A percentile compares a stretch with the other conserved stretches of the same genome.
phyloP scores from a whole-genome alignment of 2,113 vertebrate species.

The Heteronetta atricapilla region DNA sequence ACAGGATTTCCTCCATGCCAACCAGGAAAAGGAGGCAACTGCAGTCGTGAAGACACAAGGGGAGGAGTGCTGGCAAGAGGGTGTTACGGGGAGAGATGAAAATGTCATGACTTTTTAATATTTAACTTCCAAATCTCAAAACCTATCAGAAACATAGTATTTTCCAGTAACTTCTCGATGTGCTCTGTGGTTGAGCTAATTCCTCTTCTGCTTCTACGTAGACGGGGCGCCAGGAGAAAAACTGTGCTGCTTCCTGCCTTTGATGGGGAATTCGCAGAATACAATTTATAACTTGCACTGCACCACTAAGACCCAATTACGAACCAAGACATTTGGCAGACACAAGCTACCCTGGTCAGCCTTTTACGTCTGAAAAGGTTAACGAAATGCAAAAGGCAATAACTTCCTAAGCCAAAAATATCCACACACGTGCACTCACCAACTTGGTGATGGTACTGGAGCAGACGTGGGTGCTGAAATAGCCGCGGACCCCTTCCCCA shows the following conservation, averaged over 20 bases:
- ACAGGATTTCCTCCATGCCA: slow-evolving; percentile 38
- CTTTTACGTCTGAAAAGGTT: neutral
- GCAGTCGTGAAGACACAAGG: neutral
- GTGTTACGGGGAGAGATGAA: neutral
- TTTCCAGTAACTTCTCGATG: slow-evolving; percentile 12
- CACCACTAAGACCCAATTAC: neutral
- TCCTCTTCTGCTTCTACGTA: neutral
- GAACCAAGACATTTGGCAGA: neutral
- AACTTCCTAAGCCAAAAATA: neutral
- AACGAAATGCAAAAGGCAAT: neutral
- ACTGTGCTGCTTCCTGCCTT: neutral
- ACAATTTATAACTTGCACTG: neutral
- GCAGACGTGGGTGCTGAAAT: neutral
- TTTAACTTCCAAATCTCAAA: neutral
- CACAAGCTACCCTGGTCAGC: neutral
- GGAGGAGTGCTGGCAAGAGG: neutral
- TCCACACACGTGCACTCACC: neutral
- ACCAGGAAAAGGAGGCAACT: slow-evolving; percentile 34
- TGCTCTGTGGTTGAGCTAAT: neutral
- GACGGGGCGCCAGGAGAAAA: neutral
- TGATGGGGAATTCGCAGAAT: neutral
- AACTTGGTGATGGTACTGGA: neutral
- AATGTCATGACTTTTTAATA: neutral
- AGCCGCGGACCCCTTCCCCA: neutral
- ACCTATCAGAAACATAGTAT: neutral